Percentiles rank a stretch among this genome's conserved stretches.
phyloP scores from a whole-genome alignment of 1,140 invertebrate genomes.

The Archivesica marissinica region DNA sequence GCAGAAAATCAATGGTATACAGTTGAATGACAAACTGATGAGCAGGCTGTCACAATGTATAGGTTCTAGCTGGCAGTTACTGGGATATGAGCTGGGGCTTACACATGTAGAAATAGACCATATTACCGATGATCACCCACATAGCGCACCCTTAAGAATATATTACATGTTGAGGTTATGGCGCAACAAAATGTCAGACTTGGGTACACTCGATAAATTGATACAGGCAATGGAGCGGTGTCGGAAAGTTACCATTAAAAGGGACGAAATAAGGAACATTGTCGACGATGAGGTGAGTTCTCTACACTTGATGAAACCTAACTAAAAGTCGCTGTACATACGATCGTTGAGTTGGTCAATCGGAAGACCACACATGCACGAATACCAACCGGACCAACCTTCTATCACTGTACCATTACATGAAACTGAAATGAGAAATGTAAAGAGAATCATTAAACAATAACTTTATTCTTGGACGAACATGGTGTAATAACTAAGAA shows the following conservation, averaged over 20 bases:
- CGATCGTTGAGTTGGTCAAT: too few relatives aligned
- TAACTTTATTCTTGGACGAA: too few relatives aligned
- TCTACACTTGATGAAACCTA: too few relatives aligned
- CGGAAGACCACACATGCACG: too few relatives aligned
- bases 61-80: background rate
- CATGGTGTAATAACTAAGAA: too few relatives aligned
- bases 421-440: too few relatives aligned
- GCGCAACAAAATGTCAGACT: background rate
- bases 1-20: background rate
- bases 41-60: background rate
- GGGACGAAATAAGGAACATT: conserved; percentile 21
- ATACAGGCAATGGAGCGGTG: background rate
- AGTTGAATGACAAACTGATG: background rate
- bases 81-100: background rate
- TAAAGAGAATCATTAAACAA: too few relatives aligned
- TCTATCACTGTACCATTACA: too few relatives aligned
- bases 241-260: background rate
- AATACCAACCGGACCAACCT: too few relatives aligned
- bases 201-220: background rate
- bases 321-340: too few relatives aligned
- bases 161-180: conserved; percentile 4
- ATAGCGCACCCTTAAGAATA: background rate
- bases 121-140: background rate
- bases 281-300: background rate
- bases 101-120: background rate